These are phyloP conservation scores for Oceanites oceanicus DNA, from an alignment of 2,113 vertebrate species.

Conservation along the genomic window DNA sequence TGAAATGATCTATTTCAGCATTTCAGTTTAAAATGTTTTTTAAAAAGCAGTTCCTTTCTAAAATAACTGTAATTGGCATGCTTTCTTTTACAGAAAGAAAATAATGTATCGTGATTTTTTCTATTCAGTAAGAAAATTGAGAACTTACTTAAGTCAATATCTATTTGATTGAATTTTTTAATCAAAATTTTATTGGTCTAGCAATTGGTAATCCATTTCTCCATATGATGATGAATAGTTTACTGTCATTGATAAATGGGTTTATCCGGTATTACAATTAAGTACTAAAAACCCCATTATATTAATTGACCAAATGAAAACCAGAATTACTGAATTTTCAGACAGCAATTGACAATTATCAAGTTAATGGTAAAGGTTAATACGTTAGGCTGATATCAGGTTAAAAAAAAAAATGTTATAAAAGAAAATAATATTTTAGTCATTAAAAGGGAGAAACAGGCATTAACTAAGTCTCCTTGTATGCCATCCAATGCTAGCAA, in stretches of 20 bases:
- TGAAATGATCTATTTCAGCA: background rate
- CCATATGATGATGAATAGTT: background rate
- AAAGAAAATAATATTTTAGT: background rate
- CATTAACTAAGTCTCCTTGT: background rate
- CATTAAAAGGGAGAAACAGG: background rate
- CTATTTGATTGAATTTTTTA: background rate
- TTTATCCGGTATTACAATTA: background rate
- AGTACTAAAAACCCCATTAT: fast-evolving
- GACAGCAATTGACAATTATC: background rate
- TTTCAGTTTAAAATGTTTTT: background rate
- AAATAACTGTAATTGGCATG: background rate
- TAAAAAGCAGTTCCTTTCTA: background rate
- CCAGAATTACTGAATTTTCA: background rate
- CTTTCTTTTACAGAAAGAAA: background rate
- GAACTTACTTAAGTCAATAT: background rate
- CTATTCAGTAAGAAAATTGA: background rate
- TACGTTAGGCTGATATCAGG: background rate
- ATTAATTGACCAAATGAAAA: background rate
- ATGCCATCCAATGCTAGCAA: background rate
- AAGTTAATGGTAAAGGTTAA: background rate
- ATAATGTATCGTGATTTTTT: background rate
- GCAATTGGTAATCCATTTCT: background rate
- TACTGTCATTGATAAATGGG: background rate
- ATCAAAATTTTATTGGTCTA: background rate
- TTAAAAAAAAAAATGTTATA: background rate